Base-by-base conservation (phyloP, 2,113 vertebrate species). In the Cettia cetti region DNA sequence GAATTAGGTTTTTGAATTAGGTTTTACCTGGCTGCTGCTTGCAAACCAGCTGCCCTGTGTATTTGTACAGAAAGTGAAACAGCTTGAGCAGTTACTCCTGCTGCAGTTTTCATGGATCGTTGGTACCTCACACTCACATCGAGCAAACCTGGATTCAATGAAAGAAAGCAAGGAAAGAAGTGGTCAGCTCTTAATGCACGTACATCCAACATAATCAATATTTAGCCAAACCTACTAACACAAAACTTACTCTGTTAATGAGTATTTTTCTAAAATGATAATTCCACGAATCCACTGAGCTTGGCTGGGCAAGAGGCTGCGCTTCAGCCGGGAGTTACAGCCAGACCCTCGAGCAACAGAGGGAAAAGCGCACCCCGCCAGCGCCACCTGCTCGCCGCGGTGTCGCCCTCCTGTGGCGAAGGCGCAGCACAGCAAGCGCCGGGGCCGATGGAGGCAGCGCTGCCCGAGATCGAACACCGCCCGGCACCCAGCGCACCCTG, bases 21-120 rank as follows among this genome's bases (percentile, higher is more conserved):
- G 40, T 59, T 95, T 97, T 98, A 99, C 99, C 98, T 99, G 54
- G 98, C 99, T 70, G 99, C 99, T 37, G 99, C 99, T 95, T 99
- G 98, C 89, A 99, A 97, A 79, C 99, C 99, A 66, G 98, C 98
- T 40, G 98, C 99, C 98, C 98, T 97, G 92, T 98, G 98, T 69
- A 99, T 97, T 31, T 98, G 97, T 19, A 99, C 95, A 15, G 98
- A 98, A 44, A 99, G 96, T 8, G 97, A 98, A 50, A 99, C 98
- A 33, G 96, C 53, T 31, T 86, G 98, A 80, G 98, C 96, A 31
- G 97, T 71, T 66, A 94, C 77, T 89, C 97, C 97, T 37, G 96
- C 96, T 61, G 94, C 82, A 88, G 93, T 96, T 95, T 97, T 96
- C 45, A 97, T 49, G 28, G 97, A 96, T 44, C 92, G 95, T 27